phyloP scores from a whole-genome alignment of 92 coral and sea anemone genomes.

The Porites evermanni region DNA sequence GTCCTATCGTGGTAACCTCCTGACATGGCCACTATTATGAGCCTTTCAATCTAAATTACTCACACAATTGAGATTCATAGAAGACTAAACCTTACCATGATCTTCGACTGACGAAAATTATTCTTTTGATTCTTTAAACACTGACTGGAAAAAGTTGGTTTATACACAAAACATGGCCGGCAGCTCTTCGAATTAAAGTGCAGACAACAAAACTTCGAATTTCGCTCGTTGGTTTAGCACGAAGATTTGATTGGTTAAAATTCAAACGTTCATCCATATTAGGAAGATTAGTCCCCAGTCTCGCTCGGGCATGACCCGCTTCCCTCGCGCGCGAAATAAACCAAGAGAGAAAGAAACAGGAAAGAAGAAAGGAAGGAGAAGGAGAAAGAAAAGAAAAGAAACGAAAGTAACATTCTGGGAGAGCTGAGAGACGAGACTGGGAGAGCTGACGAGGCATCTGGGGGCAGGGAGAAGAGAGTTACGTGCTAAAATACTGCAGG shows the following conservation, averaged over 20 bases:
- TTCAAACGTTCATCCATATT: conserved; percentile 25
- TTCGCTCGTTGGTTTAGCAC: conserved; percentile 61
- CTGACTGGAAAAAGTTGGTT: neutral
- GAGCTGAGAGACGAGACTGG: no score
- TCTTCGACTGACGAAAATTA: neutral
- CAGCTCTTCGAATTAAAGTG: conserved; percentile 59
- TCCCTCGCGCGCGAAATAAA: no score
- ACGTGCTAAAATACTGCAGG: no score
- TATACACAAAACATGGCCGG: conserved; percentile 30
- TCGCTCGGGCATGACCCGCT: neutral
- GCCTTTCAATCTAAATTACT: no score
- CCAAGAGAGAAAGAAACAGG: no score
- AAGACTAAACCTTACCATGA: conserved; percentile 22
- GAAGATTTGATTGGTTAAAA: conserved; percentile 61
- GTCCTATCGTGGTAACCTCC: no score
- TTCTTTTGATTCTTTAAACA: neutral
- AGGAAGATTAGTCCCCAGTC: conserved; percentile 22
- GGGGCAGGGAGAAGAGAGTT: no score
- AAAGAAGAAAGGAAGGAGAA: neutral
- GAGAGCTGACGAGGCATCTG: no score
- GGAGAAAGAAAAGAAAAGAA: no score
- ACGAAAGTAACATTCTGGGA: no score
- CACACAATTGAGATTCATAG: neutral
- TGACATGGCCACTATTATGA: no score
- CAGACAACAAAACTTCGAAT: conserved; percentile 63